Conservation (phyloP, 2,797 vertebrate genomes). For the Tachyglossus aculeatus region DNA sequence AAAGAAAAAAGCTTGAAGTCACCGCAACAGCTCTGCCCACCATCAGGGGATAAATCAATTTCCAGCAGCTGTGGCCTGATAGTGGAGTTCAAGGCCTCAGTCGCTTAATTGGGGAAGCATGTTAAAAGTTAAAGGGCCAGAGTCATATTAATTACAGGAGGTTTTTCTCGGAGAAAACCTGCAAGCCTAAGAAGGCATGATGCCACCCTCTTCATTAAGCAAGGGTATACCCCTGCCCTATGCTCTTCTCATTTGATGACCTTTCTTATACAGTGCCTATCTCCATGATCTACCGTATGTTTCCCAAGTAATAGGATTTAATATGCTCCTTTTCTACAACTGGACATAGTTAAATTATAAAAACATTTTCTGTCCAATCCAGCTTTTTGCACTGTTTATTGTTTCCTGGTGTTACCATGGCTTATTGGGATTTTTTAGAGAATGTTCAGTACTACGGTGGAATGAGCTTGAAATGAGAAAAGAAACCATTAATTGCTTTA, state of each 20-base stretch:
- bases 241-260: background rate
- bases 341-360: background rate
- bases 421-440: too few relatives aligned
- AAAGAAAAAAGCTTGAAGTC: conserved; percentile 47
- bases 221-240: background rate
- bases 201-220: conserved; percentile 39
- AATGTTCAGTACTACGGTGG: too few relatives aligned
- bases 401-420: too few relatives aligned
- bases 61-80: conserved; percentile 51
- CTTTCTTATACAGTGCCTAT: conserved; percentile 19
- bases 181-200: conserved; percentile 25
- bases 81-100: conserved; percentile 63
- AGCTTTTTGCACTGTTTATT: too few relatives aligned
- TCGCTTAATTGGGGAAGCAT: conserved; percentile 68
- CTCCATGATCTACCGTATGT: conserved; percentile 14
- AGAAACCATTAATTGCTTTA: too few relatives aligned
- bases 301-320: conserved; percentile 1
- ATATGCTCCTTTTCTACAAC: background rate
- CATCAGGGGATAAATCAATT: conserved; percentile 65
- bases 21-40: conserved; percentile 44
- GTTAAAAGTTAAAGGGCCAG: conserved; percentile 71
- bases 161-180: conserved; percentile 59
- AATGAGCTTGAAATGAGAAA: too few relatives aligned
- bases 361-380: too few relatives aligned
- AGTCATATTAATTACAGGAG: conserved; percentile 68